These are phyloP conservation scores for Aphaenogaster rudis DNA, from an alignment of 1,140 invertebrate genomes.

Conservation along the genomic window DNA sequence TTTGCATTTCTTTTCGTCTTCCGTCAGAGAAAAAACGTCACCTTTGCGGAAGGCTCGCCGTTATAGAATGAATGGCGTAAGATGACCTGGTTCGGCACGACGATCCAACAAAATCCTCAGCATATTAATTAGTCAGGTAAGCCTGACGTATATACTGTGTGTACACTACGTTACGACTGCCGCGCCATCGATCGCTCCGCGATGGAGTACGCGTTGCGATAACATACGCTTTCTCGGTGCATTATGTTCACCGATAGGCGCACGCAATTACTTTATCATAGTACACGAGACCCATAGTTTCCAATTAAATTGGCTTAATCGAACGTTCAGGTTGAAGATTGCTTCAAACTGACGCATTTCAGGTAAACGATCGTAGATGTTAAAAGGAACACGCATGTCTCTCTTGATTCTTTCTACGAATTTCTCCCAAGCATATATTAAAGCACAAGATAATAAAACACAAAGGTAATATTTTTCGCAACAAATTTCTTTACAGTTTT, in stretches of 20 bases:
- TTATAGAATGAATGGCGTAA: slow-evolving; percentile 10
- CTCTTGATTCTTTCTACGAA: not conserved
- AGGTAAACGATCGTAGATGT: not conserved
- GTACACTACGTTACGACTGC: slow-evolving; percentile 39
- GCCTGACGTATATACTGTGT: slow-evolving; percentile 36
- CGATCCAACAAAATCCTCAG: slow-evolving; percentile 40
- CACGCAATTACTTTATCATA: slow-evolving; percentile 27
- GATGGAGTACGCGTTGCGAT: not conserved
- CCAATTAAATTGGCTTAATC: not conserved
- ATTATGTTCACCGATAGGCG: slow-evolving; percentile 31
- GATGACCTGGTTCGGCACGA: slow-evolving; percentile 43
- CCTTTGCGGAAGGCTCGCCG: not conserved
- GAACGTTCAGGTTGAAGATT: not conserved
- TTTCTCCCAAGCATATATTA: not conserved
- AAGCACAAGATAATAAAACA: too few species aligned
- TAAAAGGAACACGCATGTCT: too few species aligned
- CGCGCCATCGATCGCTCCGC: slow-evolving; percentile 59
- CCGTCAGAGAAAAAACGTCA: not conserved
- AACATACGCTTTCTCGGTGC: slow-evolving; percentile 8
- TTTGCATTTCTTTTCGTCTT: not conserved
- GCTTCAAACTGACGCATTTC: not conserved
- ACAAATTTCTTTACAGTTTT: too few species aligned
- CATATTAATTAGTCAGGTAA: slow-evolving; percentile 70
- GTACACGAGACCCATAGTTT: not conserved
- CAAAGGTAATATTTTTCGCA: too few species aligned